Evolutionary conservation across 2,888 invertebrate genomes (phyloP), one percentile per base, ranked within the genome.

Genomic region (Drosophila nr. perissopoda): DNA sequence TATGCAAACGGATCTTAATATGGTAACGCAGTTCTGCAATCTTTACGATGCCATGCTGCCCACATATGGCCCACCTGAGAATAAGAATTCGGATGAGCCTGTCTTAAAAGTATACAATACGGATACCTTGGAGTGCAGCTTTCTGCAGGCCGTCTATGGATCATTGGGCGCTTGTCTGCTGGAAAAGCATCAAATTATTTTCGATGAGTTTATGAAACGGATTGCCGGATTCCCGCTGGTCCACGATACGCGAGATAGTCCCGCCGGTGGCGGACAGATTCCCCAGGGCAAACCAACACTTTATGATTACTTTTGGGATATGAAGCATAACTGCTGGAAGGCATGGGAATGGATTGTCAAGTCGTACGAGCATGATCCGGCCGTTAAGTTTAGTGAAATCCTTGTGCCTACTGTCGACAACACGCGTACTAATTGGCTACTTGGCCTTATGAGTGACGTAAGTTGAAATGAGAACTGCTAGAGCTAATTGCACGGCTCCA

Each of bases 341-440:
- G 96, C 98, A 1, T 98, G 98, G 98, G 95, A 95, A 79, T 96
- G 96, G 95, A 93, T 97, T 46, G 96, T 98, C 2, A 96, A 96
- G 0, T 92, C 94, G 21, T 98, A 98, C 88, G 90, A 94, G 0
- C 98, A 98, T 92, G 95, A 97, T 80, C 94, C 95, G 0, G 89
- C 93, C 0, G 94, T 94, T 89, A 95, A 95, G 89, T 98, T 97
- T 92, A 96, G 96, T 5, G 96, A 98, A 80, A 98, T 98, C 76
- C 94, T 98, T 25, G 98, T 98, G 8, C 98, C 98, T 0, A 98
- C 98, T 0, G 95, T 97, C 4, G 98, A 98, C 91, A 98, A 98
- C 0, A 94, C 97, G 11, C 94, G 97, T 53, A 95, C 96, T 0
- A 96, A 96, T 0, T 97, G 97, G 95, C 94, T 97, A 21, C 94